Conservation (phyloP, 2,113 vertebrate genomes). For the Tinamus guttatus region DNA sequence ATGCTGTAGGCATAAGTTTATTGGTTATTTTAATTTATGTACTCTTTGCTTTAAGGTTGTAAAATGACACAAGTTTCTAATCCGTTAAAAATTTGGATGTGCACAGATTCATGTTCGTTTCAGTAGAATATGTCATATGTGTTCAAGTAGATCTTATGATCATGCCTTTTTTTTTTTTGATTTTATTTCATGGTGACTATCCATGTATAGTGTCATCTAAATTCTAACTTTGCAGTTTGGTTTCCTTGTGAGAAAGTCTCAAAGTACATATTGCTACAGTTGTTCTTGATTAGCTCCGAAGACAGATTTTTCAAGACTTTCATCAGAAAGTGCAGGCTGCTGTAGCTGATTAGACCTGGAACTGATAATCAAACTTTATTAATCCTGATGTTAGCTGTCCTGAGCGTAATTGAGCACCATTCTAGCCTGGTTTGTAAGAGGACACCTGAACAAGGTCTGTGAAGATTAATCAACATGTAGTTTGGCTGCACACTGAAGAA, state of each 20-base stretch:
- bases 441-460: background rate
- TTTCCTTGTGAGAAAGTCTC: background rate
- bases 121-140: background rate
- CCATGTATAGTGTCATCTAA: background rate
- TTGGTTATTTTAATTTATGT: background rate
- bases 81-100: background rate
- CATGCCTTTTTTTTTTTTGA: too few species aligned
- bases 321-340: background rate
- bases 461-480: background rate
- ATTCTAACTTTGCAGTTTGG: background rate
- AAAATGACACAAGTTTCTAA: background rate
- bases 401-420: background rate
- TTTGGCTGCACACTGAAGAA: background rate
- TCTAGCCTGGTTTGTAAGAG: background rate
- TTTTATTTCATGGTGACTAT: background rate
- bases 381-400: background rate
- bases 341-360: background rate
- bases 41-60: background rate
- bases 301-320: background rate
- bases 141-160: background rate
- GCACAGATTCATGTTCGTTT: background rate
- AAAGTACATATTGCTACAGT: background rate
- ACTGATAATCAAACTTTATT: background rate
- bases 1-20: background rate
- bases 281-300: background rate